A percentile compares a stretch with the other conserved stretches of the same genome.
Evolutionary conservation across 2,888 invertebrate genomes (phyloP).

Genomic region (Allygus modestus): DNA sequence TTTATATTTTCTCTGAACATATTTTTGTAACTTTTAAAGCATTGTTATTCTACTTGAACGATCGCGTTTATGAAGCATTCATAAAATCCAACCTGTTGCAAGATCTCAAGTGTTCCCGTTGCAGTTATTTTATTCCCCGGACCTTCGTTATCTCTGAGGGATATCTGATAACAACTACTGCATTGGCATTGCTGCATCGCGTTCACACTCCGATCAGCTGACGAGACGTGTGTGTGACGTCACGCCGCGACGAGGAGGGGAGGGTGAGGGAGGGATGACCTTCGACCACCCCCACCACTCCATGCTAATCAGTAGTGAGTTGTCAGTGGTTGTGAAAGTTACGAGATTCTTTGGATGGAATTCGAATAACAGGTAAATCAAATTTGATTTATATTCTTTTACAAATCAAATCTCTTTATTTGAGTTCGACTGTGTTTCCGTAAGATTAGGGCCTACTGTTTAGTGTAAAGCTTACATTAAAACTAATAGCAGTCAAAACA

Average conservation of each 20-base stretch:
- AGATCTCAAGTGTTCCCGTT: background rate
- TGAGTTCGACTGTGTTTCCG: too few species aligned
- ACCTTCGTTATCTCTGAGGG: background rate
- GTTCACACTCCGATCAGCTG: background rate
- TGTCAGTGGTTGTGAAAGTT: constrained; percentile 43
- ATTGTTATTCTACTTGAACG: too few species aligned
- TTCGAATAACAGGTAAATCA: constrained; percentile 21
- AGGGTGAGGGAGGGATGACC: background rate
- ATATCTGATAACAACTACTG: background rate
- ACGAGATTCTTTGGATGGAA: background rate
- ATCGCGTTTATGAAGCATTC: too few species aligned
- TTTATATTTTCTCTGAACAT: too few species aligned
- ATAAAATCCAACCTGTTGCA: too few species aligned
- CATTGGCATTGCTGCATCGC: background rate
- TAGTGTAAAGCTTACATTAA: too few species aligned
- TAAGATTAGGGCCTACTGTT: too few species aligned
- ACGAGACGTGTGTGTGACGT: background rate
- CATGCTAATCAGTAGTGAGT: constrained; percentile 31
- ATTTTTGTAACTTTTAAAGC: too few species aligned
- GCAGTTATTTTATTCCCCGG: background rate
- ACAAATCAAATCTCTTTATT: too few species aligned
- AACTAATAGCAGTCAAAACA: too few species aligned
- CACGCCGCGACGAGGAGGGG: background rate
- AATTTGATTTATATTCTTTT: background rate
- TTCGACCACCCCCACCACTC: background rate